Base-by-base conservation (phyloP, 2,888 invertebrate species). In the Drosophila affinis region DNA sequence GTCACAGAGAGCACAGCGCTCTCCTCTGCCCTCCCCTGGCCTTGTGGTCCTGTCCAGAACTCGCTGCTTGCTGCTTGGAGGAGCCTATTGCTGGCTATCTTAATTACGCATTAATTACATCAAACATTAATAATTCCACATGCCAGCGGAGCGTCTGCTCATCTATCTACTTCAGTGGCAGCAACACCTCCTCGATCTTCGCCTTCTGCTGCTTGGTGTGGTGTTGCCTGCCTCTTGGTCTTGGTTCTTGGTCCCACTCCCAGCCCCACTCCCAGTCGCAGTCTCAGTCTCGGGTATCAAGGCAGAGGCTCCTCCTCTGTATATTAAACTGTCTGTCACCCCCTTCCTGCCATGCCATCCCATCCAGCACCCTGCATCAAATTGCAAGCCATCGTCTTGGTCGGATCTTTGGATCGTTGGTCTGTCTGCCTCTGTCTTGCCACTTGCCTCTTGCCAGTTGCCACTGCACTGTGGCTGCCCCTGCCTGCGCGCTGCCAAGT, bases 21-120 rank as follows among this genome's bases (percentile, higher is more conserved):
- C 55, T 39, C 14, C 24, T 29, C 55, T 39, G 14, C 18, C 21
- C 18, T 17, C 9, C 29, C 17, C 32, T 18, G 29, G 29, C 9
- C 21, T 17, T 2, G 32, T 61, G 10, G 24, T 49, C 53, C 49
- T 29, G 59, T 60, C 59, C 63, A 63, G 60, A 55, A 63, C 71
- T 67, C 77, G 74, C 52, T 58, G 48, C 67, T 67, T 79, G 74
- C 52, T 58, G 48, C 67, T 2, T 45, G 24, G 10, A 10, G 39
- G n/a, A 44, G 21, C 17, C 45, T 34, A 47, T 51, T 57, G 62
- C 56, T 62, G 71, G 53, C 77, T 74, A 83, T 88, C 89, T 89
- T 88, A 88, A 88, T 89, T 89, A 85, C 83, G 88, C 88, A 88
- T 88, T 88, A 88, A 88, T 89, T 89, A 82, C 87, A 88, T 80